Conservation (phyloP, 1,140 invertebrate species). For the Helicoverpa armigera region DNA sequence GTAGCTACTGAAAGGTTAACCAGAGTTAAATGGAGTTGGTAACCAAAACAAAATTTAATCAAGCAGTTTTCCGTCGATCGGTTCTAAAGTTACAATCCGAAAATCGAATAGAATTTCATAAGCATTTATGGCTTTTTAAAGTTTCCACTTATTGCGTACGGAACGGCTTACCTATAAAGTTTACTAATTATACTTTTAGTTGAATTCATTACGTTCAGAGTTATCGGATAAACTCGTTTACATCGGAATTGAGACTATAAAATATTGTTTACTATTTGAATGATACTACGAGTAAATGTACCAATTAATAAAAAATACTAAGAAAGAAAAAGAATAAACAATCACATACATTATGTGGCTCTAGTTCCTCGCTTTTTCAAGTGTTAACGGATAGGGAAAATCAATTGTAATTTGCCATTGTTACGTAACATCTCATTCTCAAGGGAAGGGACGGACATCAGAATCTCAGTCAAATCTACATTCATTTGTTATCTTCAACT, state of each 20-base stretch:
- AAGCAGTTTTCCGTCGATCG: too few relatives aligned
- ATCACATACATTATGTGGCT: too few relatives aligned
- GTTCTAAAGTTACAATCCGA: neutral
- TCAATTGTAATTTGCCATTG: neutral
- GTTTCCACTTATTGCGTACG: neutral
- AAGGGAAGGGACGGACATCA: neutral
- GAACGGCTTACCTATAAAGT: neutral
- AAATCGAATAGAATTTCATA: neutral
- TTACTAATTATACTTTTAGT: neutral
- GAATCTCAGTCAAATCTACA: neutral
- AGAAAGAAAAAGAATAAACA: too few relatives aligned
- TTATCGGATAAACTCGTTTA: slow-evolving; percentile 16
- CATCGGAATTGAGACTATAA: neutral
- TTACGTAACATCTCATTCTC: neutral
- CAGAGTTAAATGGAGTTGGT: too few relatives aligned
- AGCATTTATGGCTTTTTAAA: neutral
- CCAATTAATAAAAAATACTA: too few relatives aligned
- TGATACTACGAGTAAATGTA: neutral
- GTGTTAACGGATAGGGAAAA: too few relatives aligned
- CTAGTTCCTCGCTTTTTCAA: too few relatives aligned
- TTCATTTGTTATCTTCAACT: neutral
- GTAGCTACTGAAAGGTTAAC: too few relatives aligned
- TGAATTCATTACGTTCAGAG: neutral
- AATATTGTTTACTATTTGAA: neutral
- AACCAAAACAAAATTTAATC: too few relatives aligned